Evolutionary conservation across 2,797 vertebrate species (phyloP), one percentile per base, ranked within the genome.

Genomic region (Muraenolepis orangiensis): DNA sequence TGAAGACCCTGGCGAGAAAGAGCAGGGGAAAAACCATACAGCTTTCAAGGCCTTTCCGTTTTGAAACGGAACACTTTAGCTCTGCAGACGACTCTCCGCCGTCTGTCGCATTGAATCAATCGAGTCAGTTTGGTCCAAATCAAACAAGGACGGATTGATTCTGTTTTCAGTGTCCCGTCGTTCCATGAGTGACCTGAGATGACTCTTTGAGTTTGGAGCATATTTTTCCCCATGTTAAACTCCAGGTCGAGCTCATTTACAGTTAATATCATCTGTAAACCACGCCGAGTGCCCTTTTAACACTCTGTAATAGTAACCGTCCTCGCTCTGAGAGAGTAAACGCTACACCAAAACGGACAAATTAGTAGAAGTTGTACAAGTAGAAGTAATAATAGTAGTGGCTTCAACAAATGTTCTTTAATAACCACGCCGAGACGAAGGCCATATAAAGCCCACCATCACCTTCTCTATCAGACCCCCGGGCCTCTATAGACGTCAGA

Each of bases 1-100:
- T 81, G 89, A 87, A 90, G 90, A 93, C 90, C 93, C 93, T 94
- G 92, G 89, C 91, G 87, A 92, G 84, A 93, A 85, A 93, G 89
- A 88, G 92, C 83, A 93, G 87, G 89, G 87, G 36, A 38, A 64
- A 23, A 64, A 64, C 57, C 23, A 87, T 89, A 90, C 85, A 91
- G 81, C 89, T 90, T 91, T 93, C 87, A 90, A 88, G 89, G 88
- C 74, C 81, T 82, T n/a, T 83, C 80, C 83, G 77, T 89, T 89
- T 88, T 74, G 51, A 57, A 57, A 80, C 73, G 80, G 78, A 83
- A 87, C 80, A 87, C 86, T 86, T 82, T 80, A n/a, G 72, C 80
- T 85, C 77, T 74, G 78, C 81, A 71, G 79, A 84, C 81, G 38
- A 23, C 12, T 2, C 36, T 5, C 4, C 6, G 10, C 16, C 40